Percentiles rank a stretch among this genome's conserved stretches.
These are phyloP conservation scores for Caenorhabditis panamensis DNA, from an alignment of 2,888 invertebrate species.

Conservation along the genomic window DNA sequence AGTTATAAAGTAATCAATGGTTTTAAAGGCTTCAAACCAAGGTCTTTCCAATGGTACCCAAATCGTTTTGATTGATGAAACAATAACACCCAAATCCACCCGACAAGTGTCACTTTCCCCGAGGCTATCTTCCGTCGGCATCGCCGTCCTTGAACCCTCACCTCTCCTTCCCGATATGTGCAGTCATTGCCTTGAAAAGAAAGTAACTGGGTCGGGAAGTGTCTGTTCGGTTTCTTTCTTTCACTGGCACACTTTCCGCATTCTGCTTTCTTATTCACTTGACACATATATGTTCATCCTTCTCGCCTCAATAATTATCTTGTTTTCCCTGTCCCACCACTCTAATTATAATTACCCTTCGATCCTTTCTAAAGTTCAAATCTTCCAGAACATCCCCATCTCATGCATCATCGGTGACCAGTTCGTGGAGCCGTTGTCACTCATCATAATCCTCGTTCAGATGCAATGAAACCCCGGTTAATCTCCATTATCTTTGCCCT, in stretches of 20 bases:
- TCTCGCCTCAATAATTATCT: slow-evolving; percentile 1
- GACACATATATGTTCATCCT: neutral
- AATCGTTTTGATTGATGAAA: too few species aligned
- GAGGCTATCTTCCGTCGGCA: slow-evolving; percentile 20
- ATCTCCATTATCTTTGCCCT: slow-evolving; percentile 9
- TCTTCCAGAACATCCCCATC: slow-evolving; percentile 2
- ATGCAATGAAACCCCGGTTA: slow-evolving; percentile 58
- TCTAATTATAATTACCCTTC: neutral
- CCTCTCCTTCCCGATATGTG: slow-evolving; percentile 26
- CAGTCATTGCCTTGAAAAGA: neutral
- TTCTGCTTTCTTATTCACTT: slow-evolving; percentile 16
- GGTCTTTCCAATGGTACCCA: too few species aligned
- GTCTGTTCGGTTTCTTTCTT: too few species aligned
- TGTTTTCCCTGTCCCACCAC: neutral
- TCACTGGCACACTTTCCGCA: neutral
- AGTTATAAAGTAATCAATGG: too few species aligned
- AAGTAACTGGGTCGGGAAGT: slow-evolving; percentile 11
- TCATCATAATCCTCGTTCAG: neutral
- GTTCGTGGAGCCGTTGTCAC: neutral
- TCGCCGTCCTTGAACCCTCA: slow-evolving; percentile 49
- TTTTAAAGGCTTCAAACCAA: too few species aligned
- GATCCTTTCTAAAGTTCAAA: too few species aligned
- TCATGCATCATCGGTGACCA: slow-evolving; percentile 33
- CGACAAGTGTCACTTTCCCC: too few species aligned
- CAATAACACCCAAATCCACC: too few species aligned